These are phyloP conservation scores for Bucco capensis DNA, from an alignment of 2,113 vertebrate species.

Conservation along the genomic window DNA sequence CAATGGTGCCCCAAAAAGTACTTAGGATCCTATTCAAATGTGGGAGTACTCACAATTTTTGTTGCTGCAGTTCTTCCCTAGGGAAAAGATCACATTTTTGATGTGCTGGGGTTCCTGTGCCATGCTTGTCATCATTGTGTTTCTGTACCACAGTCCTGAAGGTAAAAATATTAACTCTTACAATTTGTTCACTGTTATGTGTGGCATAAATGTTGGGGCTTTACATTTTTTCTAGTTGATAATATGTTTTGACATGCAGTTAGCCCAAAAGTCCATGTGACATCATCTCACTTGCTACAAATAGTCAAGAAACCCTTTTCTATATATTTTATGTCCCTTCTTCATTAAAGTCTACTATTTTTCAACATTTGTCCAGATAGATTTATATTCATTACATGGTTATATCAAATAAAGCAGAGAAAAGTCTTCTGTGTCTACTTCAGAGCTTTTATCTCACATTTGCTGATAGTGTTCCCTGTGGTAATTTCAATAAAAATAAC, in stretches of 20 bases:
- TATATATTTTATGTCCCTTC: not conserved
- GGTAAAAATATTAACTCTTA: not conserved
- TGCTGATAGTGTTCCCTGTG: not conserved
- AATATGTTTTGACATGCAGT: not conserved
- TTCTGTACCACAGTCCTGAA: not conserved
- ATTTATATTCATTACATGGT: not conserved
- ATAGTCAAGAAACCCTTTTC: not conserved
- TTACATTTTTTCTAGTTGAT: not conserved
- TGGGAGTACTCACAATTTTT: not conserved
- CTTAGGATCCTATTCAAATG: not conserved
- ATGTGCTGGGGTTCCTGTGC: not conserved
- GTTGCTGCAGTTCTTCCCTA: not conserved
- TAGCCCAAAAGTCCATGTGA: not conserved
- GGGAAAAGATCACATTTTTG: not conserved
- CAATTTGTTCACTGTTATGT: not conserved
- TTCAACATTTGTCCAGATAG: not conserved
- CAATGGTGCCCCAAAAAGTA: not conserved
- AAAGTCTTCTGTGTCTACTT: constrained; percentile 4
- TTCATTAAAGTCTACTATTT: not conserved
- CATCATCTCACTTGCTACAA: not conserved
- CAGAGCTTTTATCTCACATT: not conserved
- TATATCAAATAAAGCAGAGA: not conserved
- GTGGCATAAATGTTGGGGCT: fast-evolving
- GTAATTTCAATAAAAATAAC: constrained; percentile 36
- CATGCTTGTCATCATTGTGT: not conserved